Evolutionary conservation across 2,888 invertebrate species (phyloP).

Genomic region (Pilophorus perplexus): DNA sequence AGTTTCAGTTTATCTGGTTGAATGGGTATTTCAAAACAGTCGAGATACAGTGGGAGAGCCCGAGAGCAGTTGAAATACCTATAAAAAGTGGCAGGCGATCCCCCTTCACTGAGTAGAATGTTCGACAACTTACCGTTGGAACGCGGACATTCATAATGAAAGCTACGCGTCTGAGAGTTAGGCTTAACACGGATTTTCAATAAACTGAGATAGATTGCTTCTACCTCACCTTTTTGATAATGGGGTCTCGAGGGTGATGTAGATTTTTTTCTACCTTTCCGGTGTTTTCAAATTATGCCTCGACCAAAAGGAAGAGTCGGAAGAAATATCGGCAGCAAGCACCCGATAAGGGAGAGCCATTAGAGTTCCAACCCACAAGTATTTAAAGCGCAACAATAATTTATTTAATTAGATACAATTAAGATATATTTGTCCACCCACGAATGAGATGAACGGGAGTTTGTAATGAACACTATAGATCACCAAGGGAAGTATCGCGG

Average conservation of each 20-base stretch:
- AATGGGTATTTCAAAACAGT: background rate
- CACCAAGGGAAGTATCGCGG: slow-evolving; percentile 22
- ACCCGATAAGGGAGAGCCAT: slow-evolving; percentile 26
- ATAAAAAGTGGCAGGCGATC: too few relatives aligned
- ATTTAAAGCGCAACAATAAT: slow-evolving; percentile 41
- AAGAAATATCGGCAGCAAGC: too few relatives aligned
- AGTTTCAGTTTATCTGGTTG: background rate
- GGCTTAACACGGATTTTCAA: slow-evolving; percentile 29
- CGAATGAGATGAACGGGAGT: slow-evolving; percentile 30
- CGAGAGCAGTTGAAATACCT: background rate
- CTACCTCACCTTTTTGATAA: slow-evolving; percentile 5
- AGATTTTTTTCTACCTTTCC: background rate
- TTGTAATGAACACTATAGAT: slow-evolving; percentile 36
- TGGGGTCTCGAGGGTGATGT: background rate
- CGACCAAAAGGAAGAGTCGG: background rate
- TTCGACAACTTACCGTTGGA: slow-evolving; percentile 5
- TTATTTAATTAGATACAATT: slow-evolving; percentile 44
- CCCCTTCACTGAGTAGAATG: slow-evolving; percentile 5
- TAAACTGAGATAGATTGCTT: slow-evolving; percentile 22
- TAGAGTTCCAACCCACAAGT: slow-evolving; percentile 29
- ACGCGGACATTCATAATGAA: slow-evolving; percentile 6
- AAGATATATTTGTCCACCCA: slow-evolving; percentile 43
- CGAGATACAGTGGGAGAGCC: background rate
- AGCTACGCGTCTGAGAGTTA: background rate
- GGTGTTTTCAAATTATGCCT: too few relatives aligned